Base-by-base conservation (phyloP, 2,888 invertebrate species). In the Encarsia formosa region DNA sequence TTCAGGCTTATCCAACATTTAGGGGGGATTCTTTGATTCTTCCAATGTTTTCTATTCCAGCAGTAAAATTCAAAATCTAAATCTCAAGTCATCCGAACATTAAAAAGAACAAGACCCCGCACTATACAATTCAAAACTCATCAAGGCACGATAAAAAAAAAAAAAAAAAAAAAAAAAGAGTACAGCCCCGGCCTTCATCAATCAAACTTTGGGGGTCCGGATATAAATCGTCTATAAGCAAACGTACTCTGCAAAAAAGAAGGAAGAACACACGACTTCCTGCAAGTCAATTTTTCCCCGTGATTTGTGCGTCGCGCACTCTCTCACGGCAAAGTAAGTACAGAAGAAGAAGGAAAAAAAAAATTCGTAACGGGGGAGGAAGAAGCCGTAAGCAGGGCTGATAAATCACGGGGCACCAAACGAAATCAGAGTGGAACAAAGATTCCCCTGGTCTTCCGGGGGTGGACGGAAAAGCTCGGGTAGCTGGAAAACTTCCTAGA, bases 381-480 rank as follows among this genome's bases (percentile, higher is more conserved):
- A 13, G 6, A 19, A 9, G 19, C 37, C 11, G 37, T 16, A 2
- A 6, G 8, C 26, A 11, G 11, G 8, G 15, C 39, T 20, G 38
- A 54, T 54, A 54, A 54, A 54, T 54, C 49, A 50, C 39, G 37
- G 13, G n/a, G n/a, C n/a, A 26, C 18, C 53, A 45, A 53, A 53
- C 49, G 53, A 53, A 53, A 53, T 53, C 53, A 49, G 41, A 41
- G n/a, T n/a, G 49, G 53, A 49, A 49, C 53, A 53, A 53, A 45
- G 43, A 5, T 8, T 19, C 24, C 40, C n/a, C 23, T 16, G 23
- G 20, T 23, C 35, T 45, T 45, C 47, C 43, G 38, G 43, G 16
- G 34, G 20, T 11, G 44, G 49, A 49, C 46, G 51, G 51, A 41
- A 51, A 46, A 51, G 34, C 22, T n/a, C 39, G 45, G 5, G 31